These are phyloP conservation scores for Microplitis deprimator DNA, from an alignment of 2,888 invertebrate genomes.

Conservation along the genomic window DNA sequence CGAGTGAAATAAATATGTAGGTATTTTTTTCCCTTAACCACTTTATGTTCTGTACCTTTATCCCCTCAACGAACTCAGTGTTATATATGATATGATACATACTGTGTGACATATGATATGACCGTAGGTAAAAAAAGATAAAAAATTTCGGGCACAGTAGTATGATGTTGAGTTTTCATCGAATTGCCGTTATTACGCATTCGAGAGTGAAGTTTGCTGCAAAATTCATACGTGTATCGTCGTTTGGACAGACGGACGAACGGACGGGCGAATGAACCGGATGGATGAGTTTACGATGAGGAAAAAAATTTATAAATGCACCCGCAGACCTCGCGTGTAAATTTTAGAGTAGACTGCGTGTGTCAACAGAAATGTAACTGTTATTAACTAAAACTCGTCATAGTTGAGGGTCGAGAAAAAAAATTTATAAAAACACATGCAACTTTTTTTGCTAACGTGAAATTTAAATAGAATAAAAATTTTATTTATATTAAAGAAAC, in stretches of 20 bases:
- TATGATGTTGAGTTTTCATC: constrained; percentile 1
- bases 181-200: constrained; percentile 26
- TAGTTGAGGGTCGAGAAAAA: background rate
- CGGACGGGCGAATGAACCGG: no score
- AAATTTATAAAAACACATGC: background rate
- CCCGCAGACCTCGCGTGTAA: background rate
- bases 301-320: constrained; percentile 11
- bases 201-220: background rate
- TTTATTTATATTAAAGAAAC: no score
- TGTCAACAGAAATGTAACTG: background rate
- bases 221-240: constrained; percentile 16
- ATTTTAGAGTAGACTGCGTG: background rate
- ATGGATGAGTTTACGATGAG: background rate
- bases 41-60: background rate
- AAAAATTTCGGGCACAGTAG: constrained; percentile 3
- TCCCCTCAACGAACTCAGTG: constrained; percentile 6
- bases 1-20: background rate
- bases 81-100: constrained; percentile 7
- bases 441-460: no score
- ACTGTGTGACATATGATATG: constrained; percentile 29
- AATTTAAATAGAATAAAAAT: no score
- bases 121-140: background rate
- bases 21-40: constrained; percentile 10
- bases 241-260: background rate
- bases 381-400: background rate